phyloP scores from a whole-genome alignment of 2,888 invertebrate species.

The Nephrotoma guestfalica region DNA sequence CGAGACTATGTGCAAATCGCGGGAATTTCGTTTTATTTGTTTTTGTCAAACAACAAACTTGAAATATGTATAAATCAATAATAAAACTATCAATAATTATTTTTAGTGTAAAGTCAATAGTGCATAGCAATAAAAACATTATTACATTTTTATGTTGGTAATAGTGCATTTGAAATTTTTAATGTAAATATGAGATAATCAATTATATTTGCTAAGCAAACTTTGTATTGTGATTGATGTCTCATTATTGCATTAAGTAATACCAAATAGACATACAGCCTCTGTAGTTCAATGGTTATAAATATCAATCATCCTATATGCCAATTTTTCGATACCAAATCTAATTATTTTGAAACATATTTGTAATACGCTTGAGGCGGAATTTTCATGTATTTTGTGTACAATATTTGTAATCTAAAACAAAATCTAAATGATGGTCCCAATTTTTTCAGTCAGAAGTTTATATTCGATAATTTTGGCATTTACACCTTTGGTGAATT shows the following conservation, averaged over 20 bases:
- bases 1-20: neutral
- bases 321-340: neutral
- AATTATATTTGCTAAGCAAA: neutral
- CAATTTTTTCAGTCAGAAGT: no score
- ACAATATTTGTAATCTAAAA: no score
- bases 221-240: neutral
- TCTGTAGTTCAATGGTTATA: neutral
- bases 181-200: neutral
- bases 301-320: neutral
- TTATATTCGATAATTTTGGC: no score
- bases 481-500: no score
- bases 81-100: neutral
- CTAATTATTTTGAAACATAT: neutral
- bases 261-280: neutral
- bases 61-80: neutral
- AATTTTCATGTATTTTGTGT: no score
- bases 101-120: neutral
- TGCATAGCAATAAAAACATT: neutral
- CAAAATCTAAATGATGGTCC: no score
- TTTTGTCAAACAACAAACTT: neutral
- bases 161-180: neutral
- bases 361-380: neutral
- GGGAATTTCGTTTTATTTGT: neutral
- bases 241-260: neutral
- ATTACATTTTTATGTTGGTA: neutral